Evolutionary conservation across 2,797 vertebrate species (phyloP).

Genomic region (Salmo trutta): DNA sequence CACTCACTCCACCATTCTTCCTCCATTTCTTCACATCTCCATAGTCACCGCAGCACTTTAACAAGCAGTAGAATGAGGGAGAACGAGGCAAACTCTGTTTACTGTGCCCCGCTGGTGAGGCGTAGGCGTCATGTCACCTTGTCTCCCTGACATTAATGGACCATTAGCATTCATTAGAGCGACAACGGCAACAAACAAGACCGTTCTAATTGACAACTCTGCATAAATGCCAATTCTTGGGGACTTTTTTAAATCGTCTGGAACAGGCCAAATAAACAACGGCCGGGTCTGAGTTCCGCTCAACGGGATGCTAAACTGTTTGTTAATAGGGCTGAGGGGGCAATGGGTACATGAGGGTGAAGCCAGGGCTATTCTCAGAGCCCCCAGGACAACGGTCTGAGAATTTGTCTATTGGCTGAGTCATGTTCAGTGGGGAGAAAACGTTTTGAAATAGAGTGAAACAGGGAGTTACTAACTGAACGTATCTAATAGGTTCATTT

Average conservation of each 20-base stretch:
- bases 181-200: conserved; percentile 46
- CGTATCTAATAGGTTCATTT: no score
- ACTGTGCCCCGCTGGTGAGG: conserved; percentile 40
- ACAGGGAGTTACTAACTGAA: conserved; percentile 9
- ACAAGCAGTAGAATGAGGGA: conserved; percentile 21
- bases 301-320: conserved; percentile 7
- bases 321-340: neutral
- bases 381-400: neutral
- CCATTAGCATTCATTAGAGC: conserved; percentile 62
- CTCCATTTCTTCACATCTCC: neutral
- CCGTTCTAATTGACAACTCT: conserved; percentile 39
- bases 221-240: conserved; percentile 47
- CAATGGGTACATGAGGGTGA: neutral
- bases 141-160: conserved; percentile 44
- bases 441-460: neutral
- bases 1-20: conserved; percentile 10
- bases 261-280: conserved; percentile 39
- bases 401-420: neutral
- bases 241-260: conserved; percentile 43
- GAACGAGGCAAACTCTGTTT: conserved; percentile 35
- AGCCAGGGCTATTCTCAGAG: neutral
- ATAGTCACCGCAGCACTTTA: neutral
- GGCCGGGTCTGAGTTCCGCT: conserved; percentile 9
- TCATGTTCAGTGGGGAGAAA: neutral
- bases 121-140: conserved; percentile 42